Conservation (phyloP, 2,888 invertebrate genomes). For the Bembecia ichneumoniformis region DNA sequence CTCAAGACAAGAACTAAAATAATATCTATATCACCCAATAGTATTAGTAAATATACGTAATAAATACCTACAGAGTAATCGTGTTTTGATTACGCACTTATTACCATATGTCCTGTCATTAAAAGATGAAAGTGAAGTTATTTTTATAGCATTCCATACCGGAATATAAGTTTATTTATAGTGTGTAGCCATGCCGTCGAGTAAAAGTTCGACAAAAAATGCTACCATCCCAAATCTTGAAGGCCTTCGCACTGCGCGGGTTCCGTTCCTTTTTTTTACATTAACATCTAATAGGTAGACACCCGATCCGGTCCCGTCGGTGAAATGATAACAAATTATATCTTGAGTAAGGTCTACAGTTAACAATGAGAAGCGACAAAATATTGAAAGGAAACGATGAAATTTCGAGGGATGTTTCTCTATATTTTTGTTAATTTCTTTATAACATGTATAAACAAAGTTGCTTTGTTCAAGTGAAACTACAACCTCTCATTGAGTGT, state of each 20-base stretch:
- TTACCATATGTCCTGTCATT: slow-evolving; percentile 6
- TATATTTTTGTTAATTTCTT: no score
- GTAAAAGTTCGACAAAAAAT: slow-evolving; percentile 51
- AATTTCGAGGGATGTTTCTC: no score
- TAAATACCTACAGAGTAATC: no score
- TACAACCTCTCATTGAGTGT: slow-evolving; percentile 11
- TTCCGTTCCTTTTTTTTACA: slow-evolving; percentile 43
- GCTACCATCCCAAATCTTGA: slow-evolving; percentile 43
- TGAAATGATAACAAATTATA: slow-evolving; percentile 26
- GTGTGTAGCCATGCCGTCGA: slow-evolving; percentile 15
- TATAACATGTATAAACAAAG: no score
- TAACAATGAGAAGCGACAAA: no score
- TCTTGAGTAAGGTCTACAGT: slow-evolving; percentile 49
- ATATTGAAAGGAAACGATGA: no score
- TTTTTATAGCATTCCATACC: slow-evolving; percentile 22
- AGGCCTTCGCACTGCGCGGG: slow-evolving; percentile 32
- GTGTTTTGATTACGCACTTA: no score
- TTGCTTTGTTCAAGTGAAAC: background rate
- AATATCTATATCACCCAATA: no score
- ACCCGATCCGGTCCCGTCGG: slow-evolving; percentile 22
- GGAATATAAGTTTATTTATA: slow-evolving; percentile 52
- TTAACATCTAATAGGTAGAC: slow-evolving; percentile 21
- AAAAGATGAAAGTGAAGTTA: slow-evolving; percentile 29
- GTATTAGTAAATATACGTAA: no score
- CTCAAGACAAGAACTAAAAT: no score